Evolutionary conservation across 2,888 invertebrate species (phyloP), one percentile per base, ranked within the genome.

Genomic region (Iphiclides podalirius): DNA sequence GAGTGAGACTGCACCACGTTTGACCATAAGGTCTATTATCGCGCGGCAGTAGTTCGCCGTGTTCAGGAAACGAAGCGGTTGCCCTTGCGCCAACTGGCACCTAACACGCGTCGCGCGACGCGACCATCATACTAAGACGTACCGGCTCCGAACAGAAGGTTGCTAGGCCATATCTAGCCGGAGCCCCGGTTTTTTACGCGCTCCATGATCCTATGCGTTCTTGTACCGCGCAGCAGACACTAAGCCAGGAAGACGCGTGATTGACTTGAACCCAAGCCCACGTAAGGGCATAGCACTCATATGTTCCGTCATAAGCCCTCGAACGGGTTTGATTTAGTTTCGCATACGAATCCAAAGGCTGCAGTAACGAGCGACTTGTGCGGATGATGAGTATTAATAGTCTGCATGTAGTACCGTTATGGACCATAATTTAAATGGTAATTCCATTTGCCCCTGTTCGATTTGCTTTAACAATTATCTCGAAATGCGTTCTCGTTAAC

Each of bases 51-150:
- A 66, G 73, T 64, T 66, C 70, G 67, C 69, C 66, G 60, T 67
- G 71, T 70, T 63, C 83, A 85, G 85, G 85, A 86, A 86, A 72
- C 70, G 62, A 72, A 85, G 68, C 64, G 67, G 84, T 58, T 67
- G 85, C 84, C 85, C 85, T 86, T 84, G 85, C 71, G 61, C 38
- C 62, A 11, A 17, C 31, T 37, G 49, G 42, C 42, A 38, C 11
- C 38, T 37, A 26, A 28, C 47, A 26, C 40, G 41, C 35, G 15
- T 61, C 58, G 60, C 56, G 42, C 53, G n/a, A 55, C 57, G 58
- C 58, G 61, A 58, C 54, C 58, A 54, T 61, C 61, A 60, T 59
- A 60, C 58, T 48, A 70, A 67, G 70, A 70, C 61, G 54, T 48
- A 54, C 54, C 59, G 56, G 52, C 61, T 57, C 54, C 43, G 69